Conservation (phyloP, 2,888 invertebrate species). For the Eupsilia transversa region DNA sequence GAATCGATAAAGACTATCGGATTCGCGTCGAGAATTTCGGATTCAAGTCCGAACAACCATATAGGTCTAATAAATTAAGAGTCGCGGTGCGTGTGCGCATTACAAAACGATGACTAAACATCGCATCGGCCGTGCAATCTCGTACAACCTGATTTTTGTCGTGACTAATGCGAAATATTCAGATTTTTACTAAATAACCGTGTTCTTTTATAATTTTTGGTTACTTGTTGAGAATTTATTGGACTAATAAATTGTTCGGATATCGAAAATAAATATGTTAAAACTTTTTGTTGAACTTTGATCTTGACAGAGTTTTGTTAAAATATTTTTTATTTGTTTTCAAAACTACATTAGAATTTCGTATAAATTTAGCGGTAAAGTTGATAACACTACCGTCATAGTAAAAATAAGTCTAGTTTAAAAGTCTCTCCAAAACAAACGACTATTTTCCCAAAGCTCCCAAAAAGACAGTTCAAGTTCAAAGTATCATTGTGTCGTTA, state of each 20-base stretch:
- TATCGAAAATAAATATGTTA: not conserved
- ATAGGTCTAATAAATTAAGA: conserved; percentile 80
- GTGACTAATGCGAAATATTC: conserved; percentile 68
- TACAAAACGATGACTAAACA: conserved; percentile 86
- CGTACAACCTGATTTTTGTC: conserved; percentile 70
- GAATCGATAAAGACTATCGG: conserved; percentile 66
- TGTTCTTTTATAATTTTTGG: conserved; percentile 26
- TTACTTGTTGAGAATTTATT: conserved; percentile 28
- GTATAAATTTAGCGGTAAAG: not conserved
- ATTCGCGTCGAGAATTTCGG: conserved; percentile 69
- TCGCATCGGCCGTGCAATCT: conserved; percentile 70
- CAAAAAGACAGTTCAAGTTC: conserved; percentile 21
- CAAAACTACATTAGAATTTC: not conserved
- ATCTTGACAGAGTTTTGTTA: conserved; percentile 11
- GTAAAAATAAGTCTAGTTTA: not conserved
- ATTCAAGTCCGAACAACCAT: conserved; percentile 72
- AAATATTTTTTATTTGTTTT: not conserved
- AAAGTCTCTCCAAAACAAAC: not conserved
- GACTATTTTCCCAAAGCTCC: not conserved
- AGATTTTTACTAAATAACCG: conserved; percentile 48
- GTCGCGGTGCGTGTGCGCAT: conserved; percentile 82
- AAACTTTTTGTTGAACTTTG: not conserved
- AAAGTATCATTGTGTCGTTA: conserved; percentile 41
- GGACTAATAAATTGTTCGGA: not conserved
- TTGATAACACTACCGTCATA: not conserved